These are phyloP conservation scores for Lepidocolaptes lacrymiger DNA, from an alignment of 2,797 vertebrate genomes.

Conservation along the genomic window DNA sequence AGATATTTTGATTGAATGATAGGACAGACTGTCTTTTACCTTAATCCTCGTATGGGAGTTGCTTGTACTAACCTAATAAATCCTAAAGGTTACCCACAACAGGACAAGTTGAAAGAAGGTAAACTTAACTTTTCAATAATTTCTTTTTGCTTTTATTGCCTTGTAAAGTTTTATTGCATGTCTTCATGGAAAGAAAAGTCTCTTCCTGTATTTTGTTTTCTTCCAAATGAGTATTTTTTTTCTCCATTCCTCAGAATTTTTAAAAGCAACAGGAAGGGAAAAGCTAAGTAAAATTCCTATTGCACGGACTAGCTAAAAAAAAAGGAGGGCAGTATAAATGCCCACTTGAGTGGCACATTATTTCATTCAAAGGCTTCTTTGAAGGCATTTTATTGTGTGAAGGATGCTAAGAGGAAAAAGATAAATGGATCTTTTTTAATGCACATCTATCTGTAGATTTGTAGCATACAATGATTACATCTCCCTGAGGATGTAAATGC, in stretches of 20 bases:
- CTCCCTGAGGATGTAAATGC: slow-evolving; percentile 6
- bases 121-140: not conserved
- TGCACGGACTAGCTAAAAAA: slow-evolving; percentile 11
- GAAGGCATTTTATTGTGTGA: not conserved
- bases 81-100: not conserved
- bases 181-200: not conserved
- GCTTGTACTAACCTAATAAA: not conserved
- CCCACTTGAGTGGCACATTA: not conserved
- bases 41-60: not conserved
- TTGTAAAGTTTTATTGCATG: not conserved
- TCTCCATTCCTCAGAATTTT: not conserved
- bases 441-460: not conserved
- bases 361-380: not conserved
- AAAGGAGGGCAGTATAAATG: not conserved
- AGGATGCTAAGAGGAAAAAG: not conserved
- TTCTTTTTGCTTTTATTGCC: not conserved
- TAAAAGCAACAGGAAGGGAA: not conserved
- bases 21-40: not conserved
- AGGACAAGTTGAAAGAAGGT: not conserved
- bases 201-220: not conserved
- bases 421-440: not conserved
- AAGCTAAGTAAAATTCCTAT: not conserved
- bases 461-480: not conserved
- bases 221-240: not conserved
- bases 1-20: not conserved